Percentiles rank a stretch among this genome's conserved stretches.
These are phyloP conservation scores for Caenorhabditis sp. DNA, from an alignment of 2,888 invertebrate genomes.

Conservation along the genomic window DNA sequence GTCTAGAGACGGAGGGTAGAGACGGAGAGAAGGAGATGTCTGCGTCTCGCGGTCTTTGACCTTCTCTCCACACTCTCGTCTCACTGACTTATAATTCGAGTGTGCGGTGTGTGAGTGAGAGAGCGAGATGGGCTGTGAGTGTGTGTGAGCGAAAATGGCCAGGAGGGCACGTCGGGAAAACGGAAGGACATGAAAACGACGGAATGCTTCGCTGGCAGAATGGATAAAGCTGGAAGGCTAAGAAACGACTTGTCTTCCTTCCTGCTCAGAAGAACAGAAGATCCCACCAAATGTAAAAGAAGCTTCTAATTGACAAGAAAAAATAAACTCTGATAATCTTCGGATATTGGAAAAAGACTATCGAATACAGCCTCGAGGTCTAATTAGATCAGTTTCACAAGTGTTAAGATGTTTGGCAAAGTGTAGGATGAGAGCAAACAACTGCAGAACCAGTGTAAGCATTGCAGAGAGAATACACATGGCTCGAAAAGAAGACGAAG, in stretches of 20 bases:
- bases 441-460: too few species aligned
- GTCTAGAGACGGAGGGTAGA: conserved; percentile 14
- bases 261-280: too few species aligned
- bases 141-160: conserved; percentile 44
- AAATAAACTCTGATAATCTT: too few species aligned
- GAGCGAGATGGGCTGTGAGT: conserved; percentile 3
- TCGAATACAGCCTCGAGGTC: too few species aligned
- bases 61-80: conserved; percentile 13
- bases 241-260: too few species aligned
- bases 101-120: conserved; percentile 22
- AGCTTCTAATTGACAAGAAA: too few species aligned
- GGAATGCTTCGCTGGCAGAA: conserved; percentile 14
- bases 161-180: conserved; percentile 13
- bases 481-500: conserved; percentile 1
- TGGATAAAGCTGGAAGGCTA: conserved; percentile 9
- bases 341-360: too few species aligned
- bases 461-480: too few species aligned
- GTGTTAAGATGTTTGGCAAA: too few species aligned
- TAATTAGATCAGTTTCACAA: too few species aligned
- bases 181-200: conserved; percentile 11
- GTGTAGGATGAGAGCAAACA: too few species aligned
- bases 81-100: conserved; percentile 36
- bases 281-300: too few species aligned
- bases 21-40: conserved; percentile 25
- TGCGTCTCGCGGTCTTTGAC: background rate